Evolutionary conservation across 1,140 invertebrate genomes (phyloP).

Genomic region (Megalopta genalis): DNA sequence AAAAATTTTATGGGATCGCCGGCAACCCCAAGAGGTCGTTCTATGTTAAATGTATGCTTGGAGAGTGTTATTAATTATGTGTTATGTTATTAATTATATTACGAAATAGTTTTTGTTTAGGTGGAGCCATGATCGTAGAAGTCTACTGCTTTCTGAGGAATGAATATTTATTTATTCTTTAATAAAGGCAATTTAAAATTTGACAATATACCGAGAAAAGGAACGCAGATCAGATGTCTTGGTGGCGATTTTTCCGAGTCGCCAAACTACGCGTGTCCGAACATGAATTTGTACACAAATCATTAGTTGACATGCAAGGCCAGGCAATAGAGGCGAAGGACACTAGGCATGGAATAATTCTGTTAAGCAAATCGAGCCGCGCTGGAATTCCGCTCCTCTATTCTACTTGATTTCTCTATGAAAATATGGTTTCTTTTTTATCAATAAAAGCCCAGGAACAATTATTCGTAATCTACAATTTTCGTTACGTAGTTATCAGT

Average conservation of each 20-base stretch:
- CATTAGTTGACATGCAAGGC: constrained; percentile 40
- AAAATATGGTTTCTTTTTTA: background rate
- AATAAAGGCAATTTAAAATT: background rate
- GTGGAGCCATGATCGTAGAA: too few species aligned
- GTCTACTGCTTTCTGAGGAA: too few species aligned
- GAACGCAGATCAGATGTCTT: background rate
- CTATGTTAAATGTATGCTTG: too few species aligned
- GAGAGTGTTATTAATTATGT: too few species aligned
- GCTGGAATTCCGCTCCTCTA: constrained; percentile 18
- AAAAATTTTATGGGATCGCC: too few species aligned
- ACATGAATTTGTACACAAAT: constrained; percentile 42
- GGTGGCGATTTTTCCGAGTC: background rate
- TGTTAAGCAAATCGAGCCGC: constrained; percentile 14
- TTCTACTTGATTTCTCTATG: background rate
- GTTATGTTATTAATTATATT: too few species aligned
- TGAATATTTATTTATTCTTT: too few species aligned
- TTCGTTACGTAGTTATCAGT: background rate
- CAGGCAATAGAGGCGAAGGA: constrained; percentile 32
- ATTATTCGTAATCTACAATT: too few species aligned
- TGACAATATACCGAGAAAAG: background rate
- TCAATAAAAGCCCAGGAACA: background rate
- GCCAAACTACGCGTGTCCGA: constrained; percentile 1
- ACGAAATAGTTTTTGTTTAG: too few species aligned
- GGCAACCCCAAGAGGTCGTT: too few species aligned
- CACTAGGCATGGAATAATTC: constrained; percentile 27